phyloP scores from a whole-genome alignment of 1,140 invertebrate species.

The Leptonema lineaticorne region DNA sequence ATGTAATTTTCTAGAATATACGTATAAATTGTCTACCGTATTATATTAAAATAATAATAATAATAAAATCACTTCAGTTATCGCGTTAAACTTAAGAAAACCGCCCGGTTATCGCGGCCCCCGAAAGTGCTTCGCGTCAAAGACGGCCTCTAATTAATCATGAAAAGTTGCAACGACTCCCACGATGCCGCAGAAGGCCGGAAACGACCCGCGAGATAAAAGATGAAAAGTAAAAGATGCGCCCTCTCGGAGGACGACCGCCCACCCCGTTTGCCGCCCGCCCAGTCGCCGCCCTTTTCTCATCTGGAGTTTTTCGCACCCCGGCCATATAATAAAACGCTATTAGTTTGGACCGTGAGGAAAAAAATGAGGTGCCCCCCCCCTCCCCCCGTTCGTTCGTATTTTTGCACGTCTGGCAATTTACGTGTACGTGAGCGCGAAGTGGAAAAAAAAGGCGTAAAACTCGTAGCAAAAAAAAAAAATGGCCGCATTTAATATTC shows the following conservation, averaged over 20 bases:
- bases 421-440: not conserved
- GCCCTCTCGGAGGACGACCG: constrained; percentile 22
- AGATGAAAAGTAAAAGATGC: constrained; percentile 37
- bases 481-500: no score
- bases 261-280: constrained; percentile 13
- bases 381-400: not conserved
- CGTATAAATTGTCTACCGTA: no score
- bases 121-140: not conserved
- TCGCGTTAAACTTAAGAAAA: no score
- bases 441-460: not conserved
- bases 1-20: no score
- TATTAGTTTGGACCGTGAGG: constrained; percentile 35
- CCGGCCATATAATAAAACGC: constrained; percentile 39
- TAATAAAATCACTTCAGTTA: no score
- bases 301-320: not conserved
- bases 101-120: not conserved
- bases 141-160: constrained; percentile 38
- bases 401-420: not conserved
- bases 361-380: constrained; percentile 35
- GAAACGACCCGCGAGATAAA: constrained; percentile 12
- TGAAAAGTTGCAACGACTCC: constrained; percentile 22
- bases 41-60: no score
- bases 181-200: no score
- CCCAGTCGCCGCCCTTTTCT: not conserved
- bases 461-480: no score